phyloP scores from a whole-genome alignment of 1,140 invertebrate species.

The Spodoptera frugiperda region DNA sequence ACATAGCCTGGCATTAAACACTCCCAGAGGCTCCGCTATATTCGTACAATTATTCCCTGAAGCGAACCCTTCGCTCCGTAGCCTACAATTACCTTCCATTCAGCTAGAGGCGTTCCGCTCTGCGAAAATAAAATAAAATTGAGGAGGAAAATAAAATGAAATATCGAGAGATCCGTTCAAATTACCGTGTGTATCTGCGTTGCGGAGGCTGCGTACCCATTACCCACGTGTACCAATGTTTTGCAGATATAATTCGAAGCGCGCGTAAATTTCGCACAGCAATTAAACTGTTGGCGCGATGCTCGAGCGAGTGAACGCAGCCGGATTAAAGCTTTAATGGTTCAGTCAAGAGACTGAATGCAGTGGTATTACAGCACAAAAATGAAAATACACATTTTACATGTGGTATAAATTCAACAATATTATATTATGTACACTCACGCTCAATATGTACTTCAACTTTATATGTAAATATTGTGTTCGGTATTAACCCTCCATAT shows the following conservation, averaged over 20 bases:
- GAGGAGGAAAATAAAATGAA: slow-evolving; percentile 81
- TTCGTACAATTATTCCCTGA: slow-evolving; percentile 83
- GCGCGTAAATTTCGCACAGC: slow-evolving; percentile 51
- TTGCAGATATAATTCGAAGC: slow-evolving; percentile 54
- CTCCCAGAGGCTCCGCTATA: slow-evolving; percentile 75
- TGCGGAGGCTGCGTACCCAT: slow-evolving; percentile 56
- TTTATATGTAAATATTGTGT: slow-evolving; percentile 48
- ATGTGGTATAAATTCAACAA: slow-evolving; percentile 48
- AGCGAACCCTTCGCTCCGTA: slow-evolving; percentile 78
- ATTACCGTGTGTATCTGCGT: slow-evolving; percentile 64
- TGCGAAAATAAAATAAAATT: slow-evolving; percentile 79
- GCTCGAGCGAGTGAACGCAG: slow-evolving; percentile 50
- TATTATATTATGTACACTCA: slow-evolving; percentile 50
- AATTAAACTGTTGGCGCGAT: slow-evolving; percentile 55
- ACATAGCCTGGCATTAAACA: slow-evolving; percentile 82
- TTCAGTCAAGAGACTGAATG: slow-evolving; percentile 44
- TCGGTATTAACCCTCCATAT: slow-evolving; percentile 30
- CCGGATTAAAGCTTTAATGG: slow-evolving; percentile 52
- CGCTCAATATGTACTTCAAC: slow-evolving; percentile 44
- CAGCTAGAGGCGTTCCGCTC: slow-evolving; percentile 71
- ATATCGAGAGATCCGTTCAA: slow-evolving; percentile 75
- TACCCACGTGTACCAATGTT: slow-evolving; percentile 29
- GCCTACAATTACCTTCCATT: slow-evolving; percentile 83
- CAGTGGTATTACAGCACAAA: slow-evolving; percentile 22
- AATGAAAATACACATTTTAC: slow-evolving; percentile 48